Base-by-base conservation (phyloP, 2,797 vertebrate genomes). In the Phataginus tricuspis region DNA sequence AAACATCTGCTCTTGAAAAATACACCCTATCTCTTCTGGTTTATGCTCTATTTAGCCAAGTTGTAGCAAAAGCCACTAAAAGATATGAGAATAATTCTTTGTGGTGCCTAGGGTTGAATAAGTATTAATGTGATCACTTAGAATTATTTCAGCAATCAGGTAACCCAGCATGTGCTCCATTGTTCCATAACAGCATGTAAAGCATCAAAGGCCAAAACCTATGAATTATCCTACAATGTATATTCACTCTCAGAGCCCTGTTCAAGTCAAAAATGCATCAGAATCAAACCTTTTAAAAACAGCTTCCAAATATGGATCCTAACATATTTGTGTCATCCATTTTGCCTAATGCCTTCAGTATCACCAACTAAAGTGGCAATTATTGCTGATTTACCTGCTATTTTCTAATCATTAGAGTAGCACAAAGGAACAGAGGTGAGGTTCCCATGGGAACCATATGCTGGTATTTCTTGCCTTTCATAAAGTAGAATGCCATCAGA, bases 341-440 rank as follows among this genome's bases (percentile, higher is more conserved):
- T 72, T 34, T 96, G 13, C 25, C 31, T 85, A 63, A 42, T 89
- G 18, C 25, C 45, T 87, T 91, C 49, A 64, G 42, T 90, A 84
- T 78, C 94, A 91, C 19, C 45, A 94, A 49, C 55, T 90, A 94
- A 83, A 94, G 79, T 85, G 75, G 63, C 59, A 89, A 83, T 96
- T 80, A 96, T 79, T 90, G 53, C 57, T 91, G 78, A 91, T 94
- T 93, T 95, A 80, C 42, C 55, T 96, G 74, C 13, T 94, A 92
- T 96, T 94, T 93, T 96, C 79, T 90, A 96, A 97, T 94, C 86
- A 87, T 90, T 93, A 93, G 49, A 94, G 12, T 87, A 91, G 79
- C 61, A 95, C 31, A 91, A 96, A 94, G 53, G n/a, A 83, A 94
- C 78, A 95, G 34, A 96, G n/a, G 59, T 95, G 37, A 96, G 45